phyloP scores from a whole-genome alignment of 2,888 invertebrate species.

The Bembecia ichneumoniformis region DNA sequence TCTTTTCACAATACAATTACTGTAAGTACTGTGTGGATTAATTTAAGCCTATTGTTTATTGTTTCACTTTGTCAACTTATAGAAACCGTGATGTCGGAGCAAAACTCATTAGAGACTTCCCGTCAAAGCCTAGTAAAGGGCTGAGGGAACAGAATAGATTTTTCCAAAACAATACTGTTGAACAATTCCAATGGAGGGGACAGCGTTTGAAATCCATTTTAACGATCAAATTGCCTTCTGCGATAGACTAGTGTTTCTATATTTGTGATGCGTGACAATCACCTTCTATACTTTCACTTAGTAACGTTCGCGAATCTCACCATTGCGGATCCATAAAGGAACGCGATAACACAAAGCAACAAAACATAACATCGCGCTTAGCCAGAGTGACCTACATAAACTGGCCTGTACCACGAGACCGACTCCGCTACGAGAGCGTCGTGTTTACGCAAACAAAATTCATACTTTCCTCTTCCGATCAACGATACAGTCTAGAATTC shows the following conservation, averaged over 20 bases:
- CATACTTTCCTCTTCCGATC: background rate
- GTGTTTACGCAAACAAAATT: conserved; percentile 5
- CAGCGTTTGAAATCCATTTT: background rate
- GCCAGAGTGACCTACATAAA: conserved; percentile 19
- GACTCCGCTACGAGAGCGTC: background rate
- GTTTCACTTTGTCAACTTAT: background rate
- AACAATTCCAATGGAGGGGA: background rate
- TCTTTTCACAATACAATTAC: too few relatives aligned
- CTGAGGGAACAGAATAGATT: background rate
- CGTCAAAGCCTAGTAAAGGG: background rate
- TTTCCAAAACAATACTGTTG: background rate
- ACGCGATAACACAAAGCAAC: conserved; percentile 19
- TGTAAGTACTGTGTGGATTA: too few relatives aligned
- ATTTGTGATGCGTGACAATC: too few relatives aligned
- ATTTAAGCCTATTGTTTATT: background rate
- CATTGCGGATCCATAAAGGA: conserved; percentile 10
- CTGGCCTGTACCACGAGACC: conserved; percentile 17
- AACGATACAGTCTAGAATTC: background rate
- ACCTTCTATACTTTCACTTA: conserved; percentile 11
- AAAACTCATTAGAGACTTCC: background rate
- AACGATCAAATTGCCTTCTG: too few relatives aligned
- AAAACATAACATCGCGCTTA: conserved; percentile 18
- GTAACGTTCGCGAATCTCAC: background rate
- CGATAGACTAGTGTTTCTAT: too few relatives aligned
- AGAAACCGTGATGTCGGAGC: background rate